A percentile compares a stretch with the other conserved stretches of the same genome.
Evolutionary conservation across 2,113 vertebrate species (phyloP).

Genomic region (Martes martes): DNA sequence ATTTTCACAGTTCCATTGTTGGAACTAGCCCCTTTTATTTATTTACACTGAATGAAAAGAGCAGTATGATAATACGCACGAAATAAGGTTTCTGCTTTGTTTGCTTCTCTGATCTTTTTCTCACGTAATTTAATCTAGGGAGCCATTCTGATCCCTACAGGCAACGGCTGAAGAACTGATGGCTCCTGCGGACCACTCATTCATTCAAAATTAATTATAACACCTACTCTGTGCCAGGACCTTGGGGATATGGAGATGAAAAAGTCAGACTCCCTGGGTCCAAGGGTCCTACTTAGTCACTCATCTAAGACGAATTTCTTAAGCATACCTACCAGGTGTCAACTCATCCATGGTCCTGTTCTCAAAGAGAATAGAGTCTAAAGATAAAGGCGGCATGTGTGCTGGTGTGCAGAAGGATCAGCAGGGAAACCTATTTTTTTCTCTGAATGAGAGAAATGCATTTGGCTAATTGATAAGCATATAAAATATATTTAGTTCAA

Average conservation of each 20-base stretch:
- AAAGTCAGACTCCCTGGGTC: not conserved
- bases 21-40: constrained; percentile 57
- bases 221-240: not conserved
- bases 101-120: constrained; percentile 36
- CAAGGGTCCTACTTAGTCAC: not conserved
- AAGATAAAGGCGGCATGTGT: not conserved
- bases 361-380: not conserved
- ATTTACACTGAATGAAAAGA: constrained; percentile 41
- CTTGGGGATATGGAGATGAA: not conserved
- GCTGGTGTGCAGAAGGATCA: not conserved
- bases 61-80: constrained; percentile 35
- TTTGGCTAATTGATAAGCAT: constrained; percentile 48
- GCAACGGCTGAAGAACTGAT: not conserved
- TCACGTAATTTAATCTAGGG: not conserved
- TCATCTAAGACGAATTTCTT: not conserved
- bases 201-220: not conserved
- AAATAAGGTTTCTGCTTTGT: constrained; percentile 51
- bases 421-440: constrained; percentile 7
- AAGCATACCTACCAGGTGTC: not conserved
- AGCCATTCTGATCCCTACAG: not conserved
- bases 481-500: constrained; percentile 57
- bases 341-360: not conserved
- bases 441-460: constrained; percentile 46
- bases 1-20: constrained; percentile 55
- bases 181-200: not conserved